These are phyloP conservation scores for Atlantisia rogersi DNA, from an alignment of 2,113 vertebrate genomes.

Conservation along the genomic window DNA sequence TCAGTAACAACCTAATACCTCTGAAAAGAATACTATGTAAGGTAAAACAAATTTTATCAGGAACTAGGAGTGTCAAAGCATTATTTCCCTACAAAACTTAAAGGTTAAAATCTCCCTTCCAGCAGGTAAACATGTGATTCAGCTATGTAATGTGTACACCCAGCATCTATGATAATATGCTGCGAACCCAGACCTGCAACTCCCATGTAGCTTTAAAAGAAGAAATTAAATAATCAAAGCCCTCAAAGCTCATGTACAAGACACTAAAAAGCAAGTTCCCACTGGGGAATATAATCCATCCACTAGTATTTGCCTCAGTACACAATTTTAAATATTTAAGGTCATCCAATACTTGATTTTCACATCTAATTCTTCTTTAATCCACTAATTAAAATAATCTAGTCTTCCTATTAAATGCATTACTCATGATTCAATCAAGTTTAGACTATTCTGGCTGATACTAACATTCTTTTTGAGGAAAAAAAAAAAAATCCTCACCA, in stretches of 20 bases:
- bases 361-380: slow-evolving; percentile 42
- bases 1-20: background rate
- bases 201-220: background rate
- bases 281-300: slow-evolving; percentile 30
- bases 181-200: background rate
- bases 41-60: background rate
- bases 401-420: slow-evolving; percentile 20
- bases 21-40: background rate
- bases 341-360: slow-evolving; percentile 30
- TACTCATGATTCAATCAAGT: slow-evolving; percentile 22
- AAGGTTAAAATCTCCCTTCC: background rate
- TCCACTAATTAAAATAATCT: slow-evolving; percentile 47
- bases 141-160: background rate
- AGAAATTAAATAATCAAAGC: background rate
- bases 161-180: background rate
- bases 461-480: background rate
- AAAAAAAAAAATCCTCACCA: background rate
- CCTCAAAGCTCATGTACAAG: background rate
- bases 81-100: background rate
- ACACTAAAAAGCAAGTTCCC: background rate
- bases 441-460: slow-evolving; percentile 21
- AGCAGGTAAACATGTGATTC: background rate
- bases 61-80: background rate
- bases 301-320: background rate
- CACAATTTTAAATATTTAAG: slow-evolving; percentile 15